Conservation (phyloP, 2,113 vertebrate genomes). For the Aleadryas rufinucha region DNA sequence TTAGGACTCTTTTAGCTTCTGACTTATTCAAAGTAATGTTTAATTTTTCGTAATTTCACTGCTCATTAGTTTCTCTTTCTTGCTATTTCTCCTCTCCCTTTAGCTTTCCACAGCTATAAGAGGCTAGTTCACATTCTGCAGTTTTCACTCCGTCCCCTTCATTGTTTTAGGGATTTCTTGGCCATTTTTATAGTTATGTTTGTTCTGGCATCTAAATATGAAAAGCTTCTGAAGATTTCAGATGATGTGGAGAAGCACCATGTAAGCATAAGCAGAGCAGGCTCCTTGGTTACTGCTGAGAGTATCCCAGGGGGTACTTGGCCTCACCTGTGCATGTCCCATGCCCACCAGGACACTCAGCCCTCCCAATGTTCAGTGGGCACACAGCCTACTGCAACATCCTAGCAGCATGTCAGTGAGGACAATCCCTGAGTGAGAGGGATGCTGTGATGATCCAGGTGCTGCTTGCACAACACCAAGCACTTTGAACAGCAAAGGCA, state of each 20-base stretch:
- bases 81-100: not conserved
- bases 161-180: not conserved
- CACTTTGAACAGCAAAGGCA: not conserved
- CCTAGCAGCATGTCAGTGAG: not conserved
- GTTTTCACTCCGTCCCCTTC: not conserved
- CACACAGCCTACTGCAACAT: not conserved
- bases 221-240: not conserved
- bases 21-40: not conserved
- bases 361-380: not conserved
- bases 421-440: not conserved
- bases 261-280: not conserved
- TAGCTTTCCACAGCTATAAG: not conserved
- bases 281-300: not conserved
- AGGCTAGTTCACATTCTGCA: not conserved
- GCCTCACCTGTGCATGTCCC: fast-evolving
- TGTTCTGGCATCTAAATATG: not conserved
- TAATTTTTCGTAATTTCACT: not conserved
- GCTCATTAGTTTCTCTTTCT: not conserved
- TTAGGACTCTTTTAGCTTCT: not conserved
- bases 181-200: not conserved
- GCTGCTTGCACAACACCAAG: not conserved
- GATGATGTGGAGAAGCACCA: not conserved
- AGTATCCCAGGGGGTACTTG: fast-evolving
- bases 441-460: not conserved
- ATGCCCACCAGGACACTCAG: not conserved